Percentiles rank a stretch among this genome's conserved stretches.
phyloP scores from a whole-genome alignment of 2,113 vertebrate genomes.

The Petrocephalus zakoni region DNA sequence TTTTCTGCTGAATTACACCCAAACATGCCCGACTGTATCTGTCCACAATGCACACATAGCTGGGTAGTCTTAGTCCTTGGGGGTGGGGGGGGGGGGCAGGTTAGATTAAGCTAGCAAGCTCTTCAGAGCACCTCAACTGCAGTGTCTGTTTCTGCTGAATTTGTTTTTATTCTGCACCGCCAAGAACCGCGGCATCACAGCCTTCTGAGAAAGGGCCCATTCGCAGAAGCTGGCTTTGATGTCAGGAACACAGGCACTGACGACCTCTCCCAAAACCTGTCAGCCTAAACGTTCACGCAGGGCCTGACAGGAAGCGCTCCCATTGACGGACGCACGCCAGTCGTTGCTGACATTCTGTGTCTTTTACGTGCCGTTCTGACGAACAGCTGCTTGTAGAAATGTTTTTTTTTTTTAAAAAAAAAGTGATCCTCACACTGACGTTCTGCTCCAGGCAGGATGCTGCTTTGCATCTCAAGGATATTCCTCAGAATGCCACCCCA shows the following conservation, averaged over 20 bases:
- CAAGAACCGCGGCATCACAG: not conserved
- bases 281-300: not conserved
- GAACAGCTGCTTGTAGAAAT: not conserved
- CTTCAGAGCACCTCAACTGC: not conserved
- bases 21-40: not conserved
- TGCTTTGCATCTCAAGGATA: not conserved
- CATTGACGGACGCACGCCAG: not conserved
- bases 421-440: not conserved
- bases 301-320: not conserved
- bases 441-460: not conserved
- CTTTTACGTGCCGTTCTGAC: not conserved
- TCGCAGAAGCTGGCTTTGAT: not conserved
- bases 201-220: not conserved
- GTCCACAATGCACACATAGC: not conserved
- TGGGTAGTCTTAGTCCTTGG: not conserved
- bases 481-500: not conserved
- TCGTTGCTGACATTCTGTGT: not conserved
- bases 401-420: not conserved
- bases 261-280: not conserved
- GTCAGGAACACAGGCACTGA: not conserved
- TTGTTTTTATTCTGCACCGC: not conserved
- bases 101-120: not conserved
- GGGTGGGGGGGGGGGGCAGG: not conserved
- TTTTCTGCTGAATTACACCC: not conserved
- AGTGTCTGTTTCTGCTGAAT: not conserved